A percentile compares a stretch with the other conserved stretches of the same genome.
phyloP scores from a whole-genome alignment of 2,113 vertebrate genomes.

The Siniperca knerii region DNA sequence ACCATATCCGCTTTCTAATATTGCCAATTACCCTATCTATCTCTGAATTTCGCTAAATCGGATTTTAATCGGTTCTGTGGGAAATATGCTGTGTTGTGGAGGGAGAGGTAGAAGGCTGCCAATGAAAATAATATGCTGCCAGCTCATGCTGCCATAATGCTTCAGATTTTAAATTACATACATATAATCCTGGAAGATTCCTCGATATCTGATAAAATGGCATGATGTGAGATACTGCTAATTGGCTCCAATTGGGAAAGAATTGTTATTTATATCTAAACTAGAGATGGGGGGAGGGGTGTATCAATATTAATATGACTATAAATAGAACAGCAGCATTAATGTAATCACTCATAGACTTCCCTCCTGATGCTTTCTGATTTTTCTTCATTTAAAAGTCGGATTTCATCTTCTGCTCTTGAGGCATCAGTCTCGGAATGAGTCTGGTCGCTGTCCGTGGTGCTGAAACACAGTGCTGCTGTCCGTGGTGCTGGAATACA shows the following conservation, averaged over 20 bases:
- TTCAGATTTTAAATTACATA: background rate
- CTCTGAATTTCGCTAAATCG: background rate
- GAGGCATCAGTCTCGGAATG: background rate
- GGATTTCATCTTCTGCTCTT: background rate
- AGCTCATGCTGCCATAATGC: background rate
- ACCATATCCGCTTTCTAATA: background rate
- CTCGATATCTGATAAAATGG: background rate
- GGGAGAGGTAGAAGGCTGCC: constrained; percentile 25
- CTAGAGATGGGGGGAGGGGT: constrained; percentile 44
- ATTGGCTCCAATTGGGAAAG: constrained; percentile 45
- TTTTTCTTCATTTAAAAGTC: constrained; percentile 13
- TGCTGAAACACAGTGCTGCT: constrained; percentile 78
- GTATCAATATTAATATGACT: constrained; percentile 82
- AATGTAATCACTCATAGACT: constrained; percentile 64
- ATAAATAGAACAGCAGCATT: constrained; percentile 80
- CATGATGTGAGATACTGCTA: constrained; percentile 8
- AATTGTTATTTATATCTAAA: constrained; percentile 68
- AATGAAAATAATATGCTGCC: constrained; percentile 38
- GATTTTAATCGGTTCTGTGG: constrained; percentile 21
- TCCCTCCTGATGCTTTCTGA: constrained; percentile 23
- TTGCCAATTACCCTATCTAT: constrained; percentile 12
- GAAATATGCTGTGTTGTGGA: constrained; percentile 34
- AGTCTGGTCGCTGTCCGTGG: constrained; percentile 76
- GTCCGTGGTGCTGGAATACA: constrained; percentile 82
- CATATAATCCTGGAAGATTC: background rate